A percentile compares a stretch with the other conserved stretches of the same genome.
phyloP scores from a whole-genome alignment of 2,113 vertebrate genomes.

The Vidua macroura region DNA sequence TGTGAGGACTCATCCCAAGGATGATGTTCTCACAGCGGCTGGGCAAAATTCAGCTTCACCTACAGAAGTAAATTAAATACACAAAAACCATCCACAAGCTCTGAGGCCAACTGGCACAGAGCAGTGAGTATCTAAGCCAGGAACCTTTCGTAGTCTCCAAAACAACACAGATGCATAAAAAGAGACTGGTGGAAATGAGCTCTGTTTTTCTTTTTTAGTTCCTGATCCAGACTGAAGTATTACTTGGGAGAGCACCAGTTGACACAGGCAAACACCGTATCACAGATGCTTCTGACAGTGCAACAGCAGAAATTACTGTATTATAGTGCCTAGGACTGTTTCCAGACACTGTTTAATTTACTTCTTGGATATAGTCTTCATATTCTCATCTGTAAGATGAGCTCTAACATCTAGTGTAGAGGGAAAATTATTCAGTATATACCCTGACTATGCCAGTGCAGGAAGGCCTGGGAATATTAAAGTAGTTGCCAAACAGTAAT shows the following conservation, averaged over 20 bases:
- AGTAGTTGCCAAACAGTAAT: slow-evolving; percentile 23
- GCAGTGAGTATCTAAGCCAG: background rate
- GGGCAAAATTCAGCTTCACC: background rate
- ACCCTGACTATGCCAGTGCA: background rate
- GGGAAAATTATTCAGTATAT: background rate
- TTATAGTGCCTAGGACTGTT: background rate
- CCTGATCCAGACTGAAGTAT: background rate
- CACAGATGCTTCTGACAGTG: slow-evolving; percentile 4
- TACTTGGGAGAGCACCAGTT: background rate
- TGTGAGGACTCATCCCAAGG: background rate
- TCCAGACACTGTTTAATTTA: slow-evolving; percentile 39
- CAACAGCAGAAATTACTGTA: background rate
- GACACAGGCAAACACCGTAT: background rate
- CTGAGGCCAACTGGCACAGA: background rate
- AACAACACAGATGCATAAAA: background rate
- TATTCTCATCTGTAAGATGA: slow-evolving; percentile 22
- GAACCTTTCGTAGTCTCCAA: background rate
- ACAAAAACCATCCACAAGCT: background rate
- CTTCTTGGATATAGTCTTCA: background rate
- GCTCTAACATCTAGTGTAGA: background rate
- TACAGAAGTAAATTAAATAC: background rate
- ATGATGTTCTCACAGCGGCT: background rate
- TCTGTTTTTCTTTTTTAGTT: background rate
- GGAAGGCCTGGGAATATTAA: slow-evolving; percentile 7
- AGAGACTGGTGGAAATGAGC: background rate